Evolutionary conservation across 1,140 invertebrate species (phyloP), one percentile per base, ranked within the genome.

Genomic region (Platyscapa corneri): DNA sequence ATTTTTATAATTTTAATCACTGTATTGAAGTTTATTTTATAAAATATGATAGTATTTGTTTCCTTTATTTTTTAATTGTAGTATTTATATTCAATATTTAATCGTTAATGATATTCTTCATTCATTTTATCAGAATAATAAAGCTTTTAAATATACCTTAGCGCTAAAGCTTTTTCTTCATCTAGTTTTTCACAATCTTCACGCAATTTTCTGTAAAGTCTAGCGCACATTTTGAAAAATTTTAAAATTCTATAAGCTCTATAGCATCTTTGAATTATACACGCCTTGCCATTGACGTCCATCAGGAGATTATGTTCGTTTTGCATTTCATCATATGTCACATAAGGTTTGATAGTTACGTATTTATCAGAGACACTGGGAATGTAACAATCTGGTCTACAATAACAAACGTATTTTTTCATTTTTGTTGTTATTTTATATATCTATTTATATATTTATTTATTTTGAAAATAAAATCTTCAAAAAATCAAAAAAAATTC

Each of bases 201-300:
- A 3, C 89, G 56, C 65, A 90, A 83, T 64, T 89, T 86, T 78
- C 91, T 87, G 85, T 93, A 92, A 20, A 86, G 77, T 53, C 49
- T 82, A 0, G 91, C 90, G n/a, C 88, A 92, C 79, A 91, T 80
- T 81, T 88, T 90, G 0, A 93, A 86, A 30, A 88, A 83, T 82
- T 90, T 91, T 75, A 87, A 42, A 37, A 91, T 86, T 82, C 90
- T 92, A 81, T 95, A 92, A 75, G 92, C 93, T 84, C 91, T 92
- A 84, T 94, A 95, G 75, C 94, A 93, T 78, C 94, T 92, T 86
- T 96, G 95, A 85, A 96, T 96, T 16, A 94, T 90, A 32, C 92
- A 88, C 5, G 95, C 95, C 67, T 94, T 93, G 34, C 93, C 91
- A 56, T 94, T 90, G 42, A 94, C 90, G 86, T 94, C 93, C 30